Conservation (phyloP, 2,797 vertebrate genomes). For the Moxostoma hubbsi region DNA sequence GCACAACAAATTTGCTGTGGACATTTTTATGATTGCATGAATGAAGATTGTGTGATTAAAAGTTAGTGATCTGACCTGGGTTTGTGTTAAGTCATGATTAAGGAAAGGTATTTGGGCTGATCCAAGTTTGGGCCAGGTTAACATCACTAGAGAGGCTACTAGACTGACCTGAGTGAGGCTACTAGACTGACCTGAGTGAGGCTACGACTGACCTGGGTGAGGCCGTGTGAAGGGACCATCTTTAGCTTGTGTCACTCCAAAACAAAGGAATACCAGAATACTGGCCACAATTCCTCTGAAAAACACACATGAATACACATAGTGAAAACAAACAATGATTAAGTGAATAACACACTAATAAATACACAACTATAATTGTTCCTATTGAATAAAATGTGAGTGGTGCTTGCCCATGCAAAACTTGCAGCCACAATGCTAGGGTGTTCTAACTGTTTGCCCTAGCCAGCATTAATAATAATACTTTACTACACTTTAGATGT, state of each 20-base stretch:
- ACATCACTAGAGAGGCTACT: too few species aligned
- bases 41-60: background rate
- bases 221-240: constrained; percentile 97
- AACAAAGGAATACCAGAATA: constrained; percentile 97
- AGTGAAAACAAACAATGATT: background rate
- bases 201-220: constrained; percentile 84
- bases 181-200: constrained; percentile 80
- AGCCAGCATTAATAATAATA: too few species aligned
- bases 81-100: background rate
- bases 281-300: constrained; percentile 95
- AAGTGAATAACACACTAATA: background rate
- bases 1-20: background rate
- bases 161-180: too few species aligned
- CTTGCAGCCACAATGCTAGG: background rate
- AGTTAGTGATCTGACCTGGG: background rate
- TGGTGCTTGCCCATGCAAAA: too few species aligned
- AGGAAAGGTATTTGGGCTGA: constrained; percentile 12
- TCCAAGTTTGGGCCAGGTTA: too few species aligned
- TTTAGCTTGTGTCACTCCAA: constrained; percentile 98
- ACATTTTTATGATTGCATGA: background rate
- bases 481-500: too few species aligned
- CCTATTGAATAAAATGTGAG: background rate
- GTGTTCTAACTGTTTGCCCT: background rate
- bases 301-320: constrained; percentile 52
- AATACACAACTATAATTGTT: background rate